These are phyloP conservation scores for Petromus typicus DNA, from an alignment of 2,113 vertebrate species.

Conservation along the genomic window DNA sequence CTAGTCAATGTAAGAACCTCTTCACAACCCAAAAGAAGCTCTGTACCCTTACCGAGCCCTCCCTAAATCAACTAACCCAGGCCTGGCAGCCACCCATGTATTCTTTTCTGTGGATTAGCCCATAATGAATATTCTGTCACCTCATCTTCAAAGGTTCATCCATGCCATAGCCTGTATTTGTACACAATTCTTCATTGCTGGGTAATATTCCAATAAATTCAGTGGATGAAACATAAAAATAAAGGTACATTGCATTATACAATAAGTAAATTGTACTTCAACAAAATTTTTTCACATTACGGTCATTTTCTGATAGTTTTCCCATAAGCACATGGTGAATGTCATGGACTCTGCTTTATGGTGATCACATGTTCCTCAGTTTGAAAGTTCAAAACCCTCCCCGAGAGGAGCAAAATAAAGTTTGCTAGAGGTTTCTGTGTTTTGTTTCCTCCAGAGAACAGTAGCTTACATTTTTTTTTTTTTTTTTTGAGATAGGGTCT, in stretches of 20 bases:
- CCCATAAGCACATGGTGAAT: not conserved
- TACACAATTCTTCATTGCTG: not conserved
- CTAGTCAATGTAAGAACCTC: not conserved
- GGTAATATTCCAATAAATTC: not conserved
- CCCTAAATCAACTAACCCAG: not conserved
- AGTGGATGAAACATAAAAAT: conserved; percentile 1
- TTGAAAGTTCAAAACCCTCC: not conserved
- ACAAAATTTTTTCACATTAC: no score
- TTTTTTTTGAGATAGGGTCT: no score
- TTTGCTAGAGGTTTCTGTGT: not conserved
- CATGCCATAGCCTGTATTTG: not conserved
- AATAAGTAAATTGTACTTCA: not conserved
- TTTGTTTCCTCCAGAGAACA: not conserved
- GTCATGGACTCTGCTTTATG: not conserved
- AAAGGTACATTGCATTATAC: not conserved
- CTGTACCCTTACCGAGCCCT: not conserved
- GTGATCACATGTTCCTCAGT: not conserved
- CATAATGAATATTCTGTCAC: not conserved
- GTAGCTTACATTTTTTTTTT: no score
- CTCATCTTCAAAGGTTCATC: not conserved
- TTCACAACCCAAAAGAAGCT: not conserved
- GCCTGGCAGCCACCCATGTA: not conserved
- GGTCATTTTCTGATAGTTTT: not conserved
- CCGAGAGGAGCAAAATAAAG: not conserved
- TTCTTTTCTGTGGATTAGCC: not conserved